Base-by-base conservation (phyloP, 2,113 vertebrate genomes). In the Tetrao urogallus region DNA sequence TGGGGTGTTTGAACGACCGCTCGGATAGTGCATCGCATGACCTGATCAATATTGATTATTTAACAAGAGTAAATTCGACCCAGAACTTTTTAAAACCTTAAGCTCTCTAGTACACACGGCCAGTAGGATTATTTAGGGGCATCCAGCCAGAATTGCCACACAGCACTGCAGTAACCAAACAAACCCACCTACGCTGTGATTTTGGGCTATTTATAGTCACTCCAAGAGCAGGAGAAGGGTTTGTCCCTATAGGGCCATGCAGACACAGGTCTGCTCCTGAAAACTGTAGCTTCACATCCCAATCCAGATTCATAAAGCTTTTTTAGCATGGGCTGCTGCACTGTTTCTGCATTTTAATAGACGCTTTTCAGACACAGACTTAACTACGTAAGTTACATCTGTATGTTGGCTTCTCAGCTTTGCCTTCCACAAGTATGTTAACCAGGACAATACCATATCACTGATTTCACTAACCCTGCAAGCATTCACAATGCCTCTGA, bases 21-120 rank as follows among this genome's bases (percentile, higher is more conserved):
- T 71, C 2, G 2, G 48, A 21, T 47, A 22, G 20, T 57, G 61
- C 36, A 17, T 72, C 71, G 36, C 19, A 71, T 16, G 45, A 88
- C 47, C 63, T 67, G 90, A 90, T 96, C 89, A 66, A 94, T 93
- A 89, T 32, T 40, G 42, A 19, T 92, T 92, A 82, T 93, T 86
- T 80, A 91, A 88, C 60, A 40, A 63, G 70, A 88, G 63, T 79
- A 90, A 92, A 95, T 82, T 82, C 66, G 58, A 87, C 73, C 74
- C 38, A 45, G 65, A 92, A 86, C 16, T 94, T 93, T 76, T 83
- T 82, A 69, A 90, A 93, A 27, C 63, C 57, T 78, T 14, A 1
- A 86, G 71, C 36, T 87, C 81, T 85, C 83, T 36, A 75, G 52
- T 40, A 90, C 3, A 18, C 45, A 34, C 14, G 58, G 54, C 64